These are phyloP conservation scores for Mallateleia sp. DNA, from an alignment of 2,888 invertebrate species.

Conservation along the genomic window DNA sequence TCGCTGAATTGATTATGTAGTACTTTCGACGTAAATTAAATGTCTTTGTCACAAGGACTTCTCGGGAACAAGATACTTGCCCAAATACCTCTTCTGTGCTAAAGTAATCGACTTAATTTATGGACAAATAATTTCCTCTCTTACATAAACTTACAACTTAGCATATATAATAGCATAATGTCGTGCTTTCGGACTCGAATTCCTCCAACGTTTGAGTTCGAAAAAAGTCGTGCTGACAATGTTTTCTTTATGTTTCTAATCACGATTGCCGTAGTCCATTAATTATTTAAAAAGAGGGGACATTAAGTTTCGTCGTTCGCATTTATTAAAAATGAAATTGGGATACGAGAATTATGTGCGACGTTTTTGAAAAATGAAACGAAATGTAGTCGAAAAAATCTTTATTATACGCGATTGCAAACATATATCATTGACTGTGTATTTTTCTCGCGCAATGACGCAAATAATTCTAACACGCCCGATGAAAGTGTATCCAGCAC, in stretches of 20 bases:
- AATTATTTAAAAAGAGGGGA: not conserved
- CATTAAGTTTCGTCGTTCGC: not conserved
- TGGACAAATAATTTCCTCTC: slow-evolving; percentile 9
- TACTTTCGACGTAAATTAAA: not conserved
- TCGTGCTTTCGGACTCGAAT: not conserved
- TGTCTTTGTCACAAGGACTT: not conserved
- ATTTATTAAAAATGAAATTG: not conserved
- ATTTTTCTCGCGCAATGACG: slow-evolving; percentile 20
- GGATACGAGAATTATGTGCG: not conserved
- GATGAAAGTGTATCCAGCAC: slow-evolving; percentile 22
- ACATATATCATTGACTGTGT: slow-evolving; percentile 4
- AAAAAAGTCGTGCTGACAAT: not conserved
- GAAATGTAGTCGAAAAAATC: not conserved
- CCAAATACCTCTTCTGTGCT: slow-evolving; percentile 1
- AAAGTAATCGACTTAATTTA: slow-evolving; percentile 11
- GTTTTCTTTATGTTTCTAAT: not conserved
- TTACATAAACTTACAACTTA: slow-evolving; percentile 14
- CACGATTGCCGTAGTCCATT: not conserved
- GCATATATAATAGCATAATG: not conserved
- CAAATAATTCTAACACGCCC: slow-evolving; percentile 23
- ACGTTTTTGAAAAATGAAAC: not conserved
- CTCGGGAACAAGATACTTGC: not conserved
- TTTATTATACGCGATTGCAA: slow-evolving; percentile 1
- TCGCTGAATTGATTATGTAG: not conserved
- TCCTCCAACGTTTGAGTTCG: not conserved